Conservation (phyloP, 2,888 invertebrate genomes). For the Brachynemurus nebulosus region DNA sequence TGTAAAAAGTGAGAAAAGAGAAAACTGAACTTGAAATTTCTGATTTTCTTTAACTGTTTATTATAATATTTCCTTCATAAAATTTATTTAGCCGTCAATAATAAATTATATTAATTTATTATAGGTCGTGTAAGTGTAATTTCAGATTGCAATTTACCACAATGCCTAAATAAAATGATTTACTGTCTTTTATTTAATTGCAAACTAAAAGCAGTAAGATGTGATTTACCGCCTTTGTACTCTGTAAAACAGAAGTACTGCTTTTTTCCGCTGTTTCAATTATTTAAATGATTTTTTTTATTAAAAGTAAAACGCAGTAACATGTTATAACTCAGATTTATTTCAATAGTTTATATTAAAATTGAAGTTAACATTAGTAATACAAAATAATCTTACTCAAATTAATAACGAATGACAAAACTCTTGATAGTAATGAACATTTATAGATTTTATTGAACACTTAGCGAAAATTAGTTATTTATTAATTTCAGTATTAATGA, state of each 20-base stretch:
- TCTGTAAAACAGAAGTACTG: constrained; percentile 1
- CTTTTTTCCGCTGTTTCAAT: not conserved
- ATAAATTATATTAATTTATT: not conserved
- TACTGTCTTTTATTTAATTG: constrained; percentile 1
- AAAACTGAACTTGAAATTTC: not conserved
- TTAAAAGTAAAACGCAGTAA: not conserved
- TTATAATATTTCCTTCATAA: not conserved
- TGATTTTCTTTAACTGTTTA: not conserved
- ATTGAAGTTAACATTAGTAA: not conserved
- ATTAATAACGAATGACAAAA: not conserved
- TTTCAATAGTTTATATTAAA: not conserved
- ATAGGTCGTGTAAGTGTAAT: not conserved
- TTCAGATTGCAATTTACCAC: not conserved
- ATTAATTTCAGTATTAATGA: too few species aligned
- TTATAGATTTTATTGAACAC: too few species aligned
- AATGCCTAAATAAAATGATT: not conserved
- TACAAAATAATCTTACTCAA: not conserved
- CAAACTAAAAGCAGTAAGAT: not conserved
- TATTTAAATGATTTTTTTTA: not conserved
- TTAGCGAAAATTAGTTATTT: too few species aligned
- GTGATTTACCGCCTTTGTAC: not conserved
- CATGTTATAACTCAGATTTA: not conserved
- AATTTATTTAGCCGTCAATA: not conserved
- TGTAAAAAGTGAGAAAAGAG: not conserved
- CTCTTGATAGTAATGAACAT: not conserved